These are phyloP conservation scores for Drosophila biarmipes DNA, from an alignment of 1,140 invertebrate genomes.

Conservation along the genomic window DNA sequence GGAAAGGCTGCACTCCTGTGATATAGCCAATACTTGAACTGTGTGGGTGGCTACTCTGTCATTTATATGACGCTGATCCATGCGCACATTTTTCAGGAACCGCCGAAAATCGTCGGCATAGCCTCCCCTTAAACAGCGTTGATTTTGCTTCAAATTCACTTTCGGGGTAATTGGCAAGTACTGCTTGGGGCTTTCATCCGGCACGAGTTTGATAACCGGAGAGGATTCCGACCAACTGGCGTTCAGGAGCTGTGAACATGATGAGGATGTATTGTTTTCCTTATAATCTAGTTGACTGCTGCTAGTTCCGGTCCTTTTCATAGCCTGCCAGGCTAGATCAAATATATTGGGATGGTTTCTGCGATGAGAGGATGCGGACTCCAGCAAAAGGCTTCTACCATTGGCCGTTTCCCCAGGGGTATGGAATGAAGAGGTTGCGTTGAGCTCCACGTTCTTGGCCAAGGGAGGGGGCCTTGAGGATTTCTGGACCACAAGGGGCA, in stretches of 20 bases:
- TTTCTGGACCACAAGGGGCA: neutral
- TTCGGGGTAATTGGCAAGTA: conserved; percentile 9
- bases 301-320: no score
- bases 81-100: conserved; percentile 2
- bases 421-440: neutral
- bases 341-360: no score
- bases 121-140: conserved; percentile 12
- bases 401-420: neutral
- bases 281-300: no score
- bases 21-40: conserved; percentile 1
- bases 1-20: neutral
- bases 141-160: neutral
- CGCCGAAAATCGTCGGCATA: conserved; percentile 5
- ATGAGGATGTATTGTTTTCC: no score
- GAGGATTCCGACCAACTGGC: no score
- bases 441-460: neutral
- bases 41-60: conserved; percentile 3
- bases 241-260: no score
- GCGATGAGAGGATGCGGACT: no score
- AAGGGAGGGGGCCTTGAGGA: neutral
- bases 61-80: conserved; percentile 25
- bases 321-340: no score
- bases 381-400: no score
- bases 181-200: neutral
- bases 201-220: conserved; percentile 14